phyloP scores from a whole-genome alignment of 2,113 vertebrate species.

The Ciconia maguari region DNA sequence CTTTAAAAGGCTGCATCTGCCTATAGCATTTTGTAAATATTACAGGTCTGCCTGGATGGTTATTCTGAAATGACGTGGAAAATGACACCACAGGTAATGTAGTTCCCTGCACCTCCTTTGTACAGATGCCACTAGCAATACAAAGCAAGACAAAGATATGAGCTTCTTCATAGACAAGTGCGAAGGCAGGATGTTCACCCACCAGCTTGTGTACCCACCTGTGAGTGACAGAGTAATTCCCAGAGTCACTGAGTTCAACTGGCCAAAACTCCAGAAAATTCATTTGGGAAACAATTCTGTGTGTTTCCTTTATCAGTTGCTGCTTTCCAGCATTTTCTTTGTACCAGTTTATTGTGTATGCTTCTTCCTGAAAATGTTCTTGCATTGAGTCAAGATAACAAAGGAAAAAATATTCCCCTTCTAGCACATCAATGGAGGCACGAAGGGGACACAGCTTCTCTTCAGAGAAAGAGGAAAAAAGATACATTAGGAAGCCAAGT shows the following conservation, averaged over 20 bases:
- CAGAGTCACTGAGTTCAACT: constrained; percentile 61
- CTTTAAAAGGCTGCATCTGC: not conserved
- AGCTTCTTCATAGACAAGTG: not conserved
- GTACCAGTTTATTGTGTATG: constrained; percentile 49
- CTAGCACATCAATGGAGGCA: constrained; percentile 23
- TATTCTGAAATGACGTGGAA: not conserved
- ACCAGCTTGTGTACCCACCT: constrained; percentile 55
- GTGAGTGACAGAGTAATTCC: constrained; percentile 57
- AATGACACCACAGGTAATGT: not conserved
- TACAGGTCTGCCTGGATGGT: not conserved
- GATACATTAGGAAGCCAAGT: not conserved
- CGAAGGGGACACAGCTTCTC: constrained; percentile 47
- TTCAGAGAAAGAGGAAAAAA: not conserved
- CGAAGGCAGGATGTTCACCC: not conserved
- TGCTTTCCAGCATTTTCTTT: not conserved
- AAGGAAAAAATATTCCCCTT: constrained; percentile 74
- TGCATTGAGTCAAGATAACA: constrained; percentile 7
- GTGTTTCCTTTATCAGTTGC: constrained; percentile 1
- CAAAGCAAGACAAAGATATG: not conserved
- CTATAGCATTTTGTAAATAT: not conserved
- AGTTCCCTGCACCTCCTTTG: not conserved
- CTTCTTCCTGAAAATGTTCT: not conserved
- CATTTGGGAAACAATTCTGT: constrained; percentile 33
- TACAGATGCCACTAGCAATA: not conserved
- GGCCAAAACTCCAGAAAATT: constrained; percentile 77